Evolutionary conservation across 2,113 vertebrate species (phyloP).

Genomic region (Clarias magur): DNA sequence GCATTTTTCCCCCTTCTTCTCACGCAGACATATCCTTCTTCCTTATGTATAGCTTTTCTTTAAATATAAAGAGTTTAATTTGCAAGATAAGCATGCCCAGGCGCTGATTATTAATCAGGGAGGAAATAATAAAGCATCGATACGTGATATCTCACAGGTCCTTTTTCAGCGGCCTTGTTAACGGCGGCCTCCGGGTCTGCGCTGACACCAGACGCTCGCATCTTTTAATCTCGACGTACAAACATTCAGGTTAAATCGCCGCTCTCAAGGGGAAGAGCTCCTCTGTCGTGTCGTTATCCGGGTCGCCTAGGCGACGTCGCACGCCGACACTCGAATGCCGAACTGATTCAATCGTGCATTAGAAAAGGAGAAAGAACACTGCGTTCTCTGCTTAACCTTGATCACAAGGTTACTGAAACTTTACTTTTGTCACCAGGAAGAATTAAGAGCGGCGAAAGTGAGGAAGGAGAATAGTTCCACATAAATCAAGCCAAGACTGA

Average conservation of each 20-base stretch:
- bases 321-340: background rate
- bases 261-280: constrained; percentile 40
- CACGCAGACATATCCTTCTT: background rate
- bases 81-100: background rate
- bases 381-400: background rate
- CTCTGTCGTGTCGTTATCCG: constrained; percentile 58
- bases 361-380: background rate
- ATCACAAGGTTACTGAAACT: constrained; percentile 21
- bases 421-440: background rate
- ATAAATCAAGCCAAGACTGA: constrained; percentile 41
- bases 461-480: constrained; percentile 15
- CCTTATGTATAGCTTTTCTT: constrained; percentile 1
- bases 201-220: constrained; percentile 12
- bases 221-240: constrained; percentile 58
- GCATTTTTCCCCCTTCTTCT: constrained; percentile 2
- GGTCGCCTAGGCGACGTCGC: constrained; percentile 59
- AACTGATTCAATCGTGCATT: background rate
- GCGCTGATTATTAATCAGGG: constrained; percentile 19
- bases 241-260: constrained; percentile 57
- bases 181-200: background rate
- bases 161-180: background rate
- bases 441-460: background rate
- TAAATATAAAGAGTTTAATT: background rate
- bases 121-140: constrained; percentile 16
- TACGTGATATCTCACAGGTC: background rate